phyloP scores from a whole-genome alignment of 2,888 invertebrate species.

The Crematogaster levior region DNA sequence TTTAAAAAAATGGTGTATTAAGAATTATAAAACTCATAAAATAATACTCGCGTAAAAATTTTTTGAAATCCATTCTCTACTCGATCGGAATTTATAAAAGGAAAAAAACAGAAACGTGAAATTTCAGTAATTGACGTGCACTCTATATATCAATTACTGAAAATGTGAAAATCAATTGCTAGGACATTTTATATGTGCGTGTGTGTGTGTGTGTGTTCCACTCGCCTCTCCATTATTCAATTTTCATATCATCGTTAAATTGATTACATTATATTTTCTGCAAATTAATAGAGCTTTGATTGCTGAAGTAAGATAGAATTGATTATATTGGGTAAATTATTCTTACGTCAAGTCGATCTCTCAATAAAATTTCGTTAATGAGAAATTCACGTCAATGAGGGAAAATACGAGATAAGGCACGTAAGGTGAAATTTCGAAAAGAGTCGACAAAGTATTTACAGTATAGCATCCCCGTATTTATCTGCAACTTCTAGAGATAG shows the following conservation, averaged over 20 bases:
- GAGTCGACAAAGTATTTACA: not conserved
- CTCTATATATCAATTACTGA: conserved; percentile 12
- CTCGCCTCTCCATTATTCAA: conserved; percentile 23
- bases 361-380: not conserved
- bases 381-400: not conserved
- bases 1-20: not conserved
- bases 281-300: conserved; percentile 13
- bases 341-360: not conserved
- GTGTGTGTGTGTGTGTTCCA: too few species aligned
- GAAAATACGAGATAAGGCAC: not conserved
- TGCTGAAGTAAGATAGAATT: not conserved
- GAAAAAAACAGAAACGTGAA: not conserved
- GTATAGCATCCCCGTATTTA: not conserved
- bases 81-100: not conserved
- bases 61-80: not conserved
- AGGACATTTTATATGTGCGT: too few species aligned
- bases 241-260: conserved; percentile 32
- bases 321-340: not conserved
- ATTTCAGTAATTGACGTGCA: conserved; percentile 10
- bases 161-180: conserved; percentile 39
- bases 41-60: too few species aligned
- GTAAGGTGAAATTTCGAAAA: not conserved
- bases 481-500: not conserved
- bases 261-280: conserved; percentile 29
- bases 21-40: not conserved